A percentile compares a stretch with the other conserved stretches of the same genome.
Evolutionary conservation across 2,113 vertebrate species (phyloP).

Genomic region (Saimiri boliviensis): DNA sequence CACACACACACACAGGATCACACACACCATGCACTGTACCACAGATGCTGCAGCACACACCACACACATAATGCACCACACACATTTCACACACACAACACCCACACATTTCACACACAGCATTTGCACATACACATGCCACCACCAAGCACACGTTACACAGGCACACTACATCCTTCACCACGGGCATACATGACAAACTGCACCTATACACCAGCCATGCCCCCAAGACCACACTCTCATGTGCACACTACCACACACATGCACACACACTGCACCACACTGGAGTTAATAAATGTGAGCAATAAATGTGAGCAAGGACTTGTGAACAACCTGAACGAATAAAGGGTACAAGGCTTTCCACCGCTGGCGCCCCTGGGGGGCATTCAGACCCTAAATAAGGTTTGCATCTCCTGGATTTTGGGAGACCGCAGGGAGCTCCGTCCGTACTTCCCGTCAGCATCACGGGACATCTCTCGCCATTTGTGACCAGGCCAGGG

Average conservation of each 20-base stretch:
- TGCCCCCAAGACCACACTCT: neutral
- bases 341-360: neutral
- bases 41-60: neutral
- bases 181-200: neutral
- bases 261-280: neutral
- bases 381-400: neutral
- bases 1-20: neutral
- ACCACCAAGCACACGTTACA: neutral
- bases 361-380: accelerated
- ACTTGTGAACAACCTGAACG: neutral
- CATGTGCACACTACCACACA: neutral
- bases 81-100: neutral
- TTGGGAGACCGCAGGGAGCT: neutral
- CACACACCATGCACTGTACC: neutral
- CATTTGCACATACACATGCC: neutral
- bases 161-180: neutral
- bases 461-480: neutral
- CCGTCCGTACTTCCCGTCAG: neutral
- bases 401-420: neutral
- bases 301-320: neutral
- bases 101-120: neutral
- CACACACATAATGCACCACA: neutral
- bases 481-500: neutral
- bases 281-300: too few relatives aligned
- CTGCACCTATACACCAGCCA: neutral